Percentiles rank a stretch among this genome's conserved stretches.
phyloP scores from a whole-genome alignment of 1,140 invertebrate genomes.

The Brachionus sp. region DNA sequence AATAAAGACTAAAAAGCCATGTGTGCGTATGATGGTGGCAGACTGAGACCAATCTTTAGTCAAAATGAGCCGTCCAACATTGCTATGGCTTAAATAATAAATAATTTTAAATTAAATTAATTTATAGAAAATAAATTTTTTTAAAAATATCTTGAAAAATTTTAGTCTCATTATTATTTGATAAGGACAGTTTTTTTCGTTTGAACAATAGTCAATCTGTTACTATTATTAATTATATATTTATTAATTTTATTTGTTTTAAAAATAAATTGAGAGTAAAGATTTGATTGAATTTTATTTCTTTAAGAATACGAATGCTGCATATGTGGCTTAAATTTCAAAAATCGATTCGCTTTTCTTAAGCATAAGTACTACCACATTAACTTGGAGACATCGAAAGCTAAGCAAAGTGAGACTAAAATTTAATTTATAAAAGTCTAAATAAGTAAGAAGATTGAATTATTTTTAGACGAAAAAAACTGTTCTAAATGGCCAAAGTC shows the following conservation, averaged over 20 bases:
- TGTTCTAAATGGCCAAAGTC: neutral
- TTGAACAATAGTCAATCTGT: neutral
- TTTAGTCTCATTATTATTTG: neutral
- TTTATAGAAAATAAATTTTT: neutral
- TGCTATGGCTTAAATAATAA: neutral
- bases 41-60: neutral
- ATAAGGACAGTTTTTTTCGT: constrained; percentile 34
- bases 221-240: constrained; percentile 10
- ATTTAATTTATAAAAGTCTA: neutral
- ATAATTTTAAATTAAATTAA: neutral
- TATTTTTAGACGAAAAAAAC: constrained; percentile 36
- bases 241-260: neutral
- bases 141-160: neutral
- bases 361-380: constrained; percentile 42
- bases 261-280: neutral
- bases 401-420: neutral
- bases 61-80: neutral
- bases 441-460: neutral
- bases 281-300: neutral
- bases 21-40: neutral
- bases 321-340: constrained; percentile 37
- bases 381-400: constrained; percentile 8
- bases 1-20: neutral
- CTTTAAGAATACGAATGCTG: constrained; percentile 40
- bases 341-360: constrained; percentile 31